Evolutionary conservation across 2,888 invertebrate genomes (phyloP).

Genomic region (Scaptomyza reducta): DNA sequence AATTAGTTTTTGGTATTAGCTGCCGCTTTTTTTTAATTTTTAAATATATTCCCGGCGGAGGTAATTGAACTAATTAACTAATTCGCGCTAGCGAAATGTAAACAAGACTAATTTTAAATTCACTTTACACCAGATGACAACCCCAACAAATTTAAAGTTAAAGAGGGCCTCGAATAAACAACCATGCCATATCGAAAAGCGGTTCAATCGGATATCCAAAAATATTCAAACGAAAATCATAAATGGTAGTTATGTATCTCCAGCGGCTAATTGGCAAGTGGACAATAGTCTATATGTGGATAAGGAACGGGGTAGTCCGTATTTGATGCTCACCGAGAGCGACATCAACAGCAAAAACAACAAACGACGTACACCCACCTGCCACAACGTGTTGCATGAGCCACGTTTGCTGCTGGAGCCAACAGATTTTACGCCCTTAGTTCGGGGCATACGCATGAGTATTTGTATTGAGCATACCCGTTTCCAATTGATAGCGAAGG

Average conservation of each 20-base stretch:
- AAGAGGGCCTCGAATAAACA: constrained; percentile 29
- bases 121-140: constrained; percentile 40
- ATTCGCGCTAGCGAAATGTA: background rate
- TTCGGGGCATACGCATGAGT: constrained; percentile 60
- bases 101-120: background rate
- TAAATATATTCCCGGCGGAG: constrained; percentile 15
- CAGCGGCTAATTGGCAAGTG: constrained; percentile 19
- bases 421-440: constrained; percentile 29
- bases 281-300: background rate
- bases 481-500: constrained; percentile 74
- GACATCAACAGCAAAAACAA: background rate
- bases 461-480: constrained; percentile 81
- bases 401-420: constrained; percentile 20
- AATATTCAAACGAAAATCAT: background rate
- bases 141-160: constrained; percentile 32
- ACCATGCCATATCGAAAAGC: constrained; percentile 43
- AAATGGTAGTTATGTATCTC: background rate
- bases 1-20: constrained; percentile 25
- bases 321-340: constrained; percentile 43
- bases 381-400: constrained; percentile 45
- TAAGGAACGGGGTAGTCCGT: constrained; percentile 17
- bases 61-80: constrained; percentile 21
- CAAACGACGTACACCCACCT: constrained; percentile 29
- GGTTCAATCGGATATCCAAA: background rate
- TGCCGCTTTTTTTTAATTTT: constrained; percentile 18